These are phyloP conservation scores for Melipona bicolor DNA, from an alignment of 2,888 invertebrate species.

Conservation along the genomic window DNA sequence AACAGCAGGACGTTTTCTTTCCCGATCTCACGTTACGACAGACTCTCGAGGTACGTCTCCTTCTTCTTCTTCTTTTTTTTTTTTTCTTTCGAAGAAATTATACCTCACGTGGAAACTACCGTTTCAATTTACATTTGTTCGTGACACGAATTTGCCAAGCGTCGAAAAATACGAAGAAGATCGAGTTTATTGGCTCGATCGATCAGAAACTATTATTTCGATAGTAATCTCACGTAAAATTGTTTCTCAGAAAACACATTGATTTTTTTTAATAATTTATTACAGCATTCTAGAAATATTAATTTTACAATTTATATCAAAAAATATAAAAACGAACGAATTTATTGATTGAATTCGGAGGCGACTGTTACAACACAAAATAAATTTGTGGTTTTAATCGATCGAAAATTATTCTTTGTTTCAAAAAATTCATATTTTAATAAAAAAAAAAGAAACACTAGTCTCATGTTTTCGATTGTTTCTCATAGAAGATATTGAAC, in stretches of 20 bases:
- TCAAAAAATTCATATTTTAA: neutral
- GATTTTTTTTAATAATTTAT: too few species aligned
- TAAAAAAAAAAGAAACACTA: neutral
- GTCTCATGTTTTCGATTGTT: neutral
- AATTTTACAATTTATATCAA: neutral
- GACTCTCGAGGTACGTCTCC: slow-evolving; percentile 88
- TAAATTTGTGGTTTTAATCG: neutral
- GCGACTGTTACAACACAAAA: too few species aligned
- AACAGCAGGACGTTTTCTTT: slow-evolving; percentile 93
- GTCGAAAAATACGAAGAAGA: neutral
- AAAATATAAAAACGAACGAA: neutral
- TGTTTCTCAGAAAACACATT: neutral
- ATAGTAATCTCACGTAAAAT: neutral
- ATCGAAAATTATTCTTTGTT: neutral
- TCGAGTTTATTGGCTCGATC: neutral
- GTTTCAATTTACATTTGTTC: neutral
- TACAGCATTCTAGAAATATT: too few species aligned
- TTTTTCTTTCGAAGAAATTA: neutral
- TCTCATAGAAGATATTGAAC: neutral
- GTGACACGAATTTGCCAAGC: neutral
- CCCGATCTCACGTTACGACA: slow-evolving; percentile 91
- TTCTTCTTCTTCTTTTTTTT: neutral
- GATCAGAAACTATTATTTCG: neutral
- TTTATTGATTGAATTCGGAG: neutral
- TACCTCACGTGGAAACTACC: neutral